phyloP scores from a whole-genome alignment of 2,888 invertebrate genomes.

The Agriopis aurantiaria region DNA sequence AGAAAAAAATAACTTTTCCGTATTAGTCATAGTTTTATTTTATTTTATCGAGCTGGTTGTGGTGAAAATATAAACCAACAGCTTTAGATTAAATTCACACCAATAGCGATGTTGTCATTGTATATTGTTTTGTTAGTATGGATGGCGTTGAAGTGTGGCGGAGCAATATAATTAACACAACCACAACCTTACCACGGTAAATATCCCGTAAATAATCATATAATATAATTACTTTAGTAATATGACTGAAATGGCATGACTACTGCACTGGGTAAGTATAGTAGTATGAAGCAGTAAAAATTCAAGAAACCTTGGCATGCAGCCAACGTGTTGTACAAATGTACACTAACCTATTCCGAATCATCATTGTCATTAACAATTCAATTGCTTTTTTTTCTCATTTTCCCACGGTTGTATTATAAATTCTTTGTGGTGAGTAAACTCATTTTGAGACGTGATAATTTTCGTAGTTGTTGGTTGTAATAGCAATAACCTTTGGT shows the following conservation, averaged over 20 bases:
- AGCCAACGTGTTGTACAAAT: conserved; percentile 51
- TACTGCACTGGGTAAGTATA: conserved; percentile 38
- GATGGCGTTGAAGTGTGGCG: no score
- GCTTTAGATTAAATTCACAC: no score
- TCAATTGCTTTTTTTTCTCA: conserved; percentile 34
- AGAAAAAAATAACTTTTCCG: no score
- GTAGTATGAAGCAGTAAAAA: conserved; percentile 39
- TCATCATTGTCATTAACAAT: conserved; percentile 51
- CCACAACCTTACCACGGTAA: no score
- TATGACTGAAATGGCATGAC: conserved; percentile 20
- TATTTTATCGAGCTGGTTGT: no score
- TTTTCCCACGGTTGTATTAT: conserved; percentile 21
- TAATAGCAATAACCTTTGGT: conserved; percentile 13
- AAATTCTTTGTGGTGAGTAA: conserved; percentile 17
- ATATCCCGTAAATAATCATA: no score
- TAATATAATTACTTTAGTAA: background rate
- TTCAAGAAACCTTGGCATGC: conserved; percentile 55
- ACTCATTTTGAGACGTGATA: conserved; percentile 22
- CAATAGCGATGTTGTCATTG: no score
- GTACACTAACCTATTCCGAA: conserved; percentile 43
- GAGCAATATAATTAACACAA: no score
- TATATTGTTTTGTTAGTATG: no score
- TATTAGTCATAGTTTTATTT: no score
- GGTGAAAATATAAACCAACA: no score
- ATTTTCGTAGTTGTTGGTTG: conserved; percentile 19